These are phyloP conservation scores for Cacoxenus indagator DNA, from an alignment of 2,888 invertebrate genomes.

Conservation along the genomic window DNA sequence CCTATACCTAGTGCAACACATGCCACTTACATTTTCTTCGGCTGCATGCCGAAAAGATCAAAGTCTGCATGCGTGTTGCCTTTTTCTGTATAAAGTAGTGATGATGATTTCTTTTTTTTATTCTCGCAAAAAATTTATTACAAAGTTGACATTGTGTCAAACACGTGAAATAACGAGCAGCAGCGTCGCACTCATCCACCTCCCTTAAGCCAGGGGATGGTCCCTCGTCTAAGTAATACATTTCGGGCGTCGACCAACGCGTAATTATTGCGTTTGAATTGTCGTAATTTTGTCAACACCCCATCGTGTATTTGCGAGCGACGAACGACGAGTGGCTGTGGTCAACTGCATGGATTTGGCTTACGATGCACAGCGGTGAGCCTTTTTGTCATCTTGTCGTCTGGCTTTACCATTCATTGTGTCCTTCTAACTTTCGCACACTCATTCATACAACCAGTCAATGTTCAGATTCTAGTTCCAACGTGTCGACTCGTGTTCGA, in stretches of 20 bases:
- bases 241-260: constrained; percentile 17
- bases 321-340: neutral
- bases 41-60: neutral
- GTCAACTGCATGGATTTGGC: constrained; percentile 18
- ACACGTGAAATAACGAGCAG: constrained; percentile 55
- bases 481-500: neutral
- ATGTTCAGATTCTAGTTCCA: neutral
- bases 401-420: no score
- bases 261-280: constrained; percentile 64
- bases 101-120: constrained; percentile 4
- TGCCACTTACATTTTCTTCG: neutral
- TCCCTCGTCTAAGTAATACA: neutral
- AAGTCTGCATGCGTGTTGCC: constrained; percentile 2
- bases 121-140: constrained; percentile 56
- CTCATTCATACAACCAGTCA: neutral
- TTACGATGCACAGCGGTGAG: constrained; percentile 17
- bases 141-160: constrained; percentile 64
- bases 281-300: constrained; percentile 51
- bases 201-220: neutral
- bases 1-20: neutral
- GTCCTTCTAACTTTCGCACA: constrained; percentile 3
- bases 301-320: constrained; percentile 29
- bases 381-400: neutral
- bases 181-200: constrained; percentile 27
- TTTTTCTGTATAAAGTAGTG: neutral